Percentiles rank a stretch among this genome's conserved stretches.
These are phyloP conservation scores for Nomada ruficornis DNA, from an alignment of 2,888 invertebrate species.

Conservation along the genomic window DNA sequence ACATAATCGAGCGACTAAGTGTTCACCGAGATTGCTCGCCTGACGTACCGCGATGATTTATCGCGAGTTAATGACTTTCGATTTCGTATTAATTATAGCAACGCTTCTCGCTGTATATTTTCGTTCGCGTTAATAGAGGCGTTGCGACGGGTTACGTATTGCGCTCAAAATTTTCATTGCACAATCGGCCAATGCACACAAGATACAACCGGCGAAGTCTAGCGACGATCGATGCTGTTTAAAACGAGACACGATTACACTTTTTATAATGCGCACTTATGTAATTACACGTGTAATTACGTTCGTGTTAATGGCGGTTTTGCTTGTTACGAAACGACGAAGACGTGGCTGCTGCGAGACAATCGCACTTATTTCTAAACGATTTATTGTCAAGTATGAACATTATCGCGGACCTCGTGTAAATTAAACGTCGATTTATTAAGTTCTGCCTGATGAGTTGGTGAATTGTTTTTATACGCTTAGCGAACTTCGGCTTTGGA, in stretches of 20 bases:
- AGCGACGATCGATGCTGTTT: neutral
- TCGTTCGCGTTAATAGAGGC: conserved; percentile 28
- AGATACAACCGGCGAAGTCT: conserved; percentile 3
- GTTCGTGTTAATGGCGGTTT: neutral
- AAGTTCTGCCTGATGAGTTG: no score
- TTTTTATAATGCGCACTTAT: neutral
- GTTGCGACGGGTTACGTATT: conserved; percentile 31
- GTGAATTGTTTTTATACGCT: neutral
- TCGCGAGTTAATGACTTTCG: conserved; percentile 68
- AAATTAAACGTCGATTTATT: no score
- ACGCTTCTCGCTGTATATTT: neutral
- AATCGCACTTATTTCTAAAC: conserved; percentile 16
- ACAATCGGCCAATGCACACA: conserved; percentile 34
- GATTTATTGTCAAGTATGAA: neutral
- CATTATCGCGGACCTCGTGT: no score
- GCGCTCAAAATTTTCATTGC: conserved; percentile 28
- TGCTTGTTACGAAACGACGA: conserved; percentile 15
- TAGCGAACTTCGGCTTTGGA: neutral
- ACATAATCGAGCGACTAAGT: conserved; percentile 68
- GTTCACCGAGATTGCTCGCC: conserved; percentile 57
- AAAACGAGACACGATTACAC: conserved; percentile 11
- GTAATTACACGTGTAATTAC: conserved; percentile 10
- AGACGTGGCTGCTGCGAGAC: neutral
- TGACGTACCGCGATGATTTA: conserved; percentile 65
- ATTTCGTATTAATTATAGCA: conserved; percentile 68